Conservation (phyloP, 2,797 vertebrate species). For the Aphelocoma californica region DNA sequence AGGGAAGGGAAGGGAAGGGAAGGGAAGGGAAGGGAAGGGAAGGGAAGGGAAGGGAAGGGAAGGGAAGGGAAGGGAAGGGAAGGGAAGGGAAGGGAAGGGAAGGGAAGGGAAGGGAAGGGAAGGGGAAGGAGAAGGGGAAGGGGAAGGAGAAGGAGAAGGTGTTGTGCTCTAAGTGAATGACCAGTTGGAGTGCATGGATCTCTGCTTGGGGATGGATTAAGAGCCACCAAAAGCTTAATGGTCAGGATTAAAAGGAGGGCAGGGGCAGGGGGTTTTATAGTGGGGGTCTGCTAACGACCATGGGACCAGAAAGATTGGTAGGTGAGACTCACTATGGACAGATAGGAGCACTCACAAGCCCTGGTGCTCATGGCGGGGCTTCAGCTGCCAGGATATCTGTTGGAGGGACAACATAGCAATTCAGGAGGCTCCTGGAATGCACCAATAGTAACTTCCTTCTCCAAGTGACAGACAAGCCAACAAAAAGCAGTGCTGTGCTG, state of each 20-base stretch:
- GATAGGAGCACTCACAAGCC: neutral
- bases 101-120: neutral
- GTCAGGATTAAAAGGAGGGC: neutral
- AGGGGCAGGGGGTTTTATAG: neutral
- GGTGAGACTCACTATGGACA: neutral
- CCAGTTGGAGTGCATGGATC: neutral
- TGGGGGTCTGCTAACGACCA: neutral
- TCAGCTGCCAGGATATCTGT: neutral
- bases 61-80: neutral
- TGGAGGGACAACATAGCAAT: neutral
- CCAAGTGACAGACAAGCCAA: neutral
- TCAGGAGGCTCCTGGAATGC: neutral
- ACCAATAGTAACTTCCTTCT: neutral
- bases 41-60: neutral
- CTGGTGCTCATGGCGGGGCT: neutral
- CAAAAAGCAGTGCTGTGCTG: neutral
- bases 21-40: neutral
- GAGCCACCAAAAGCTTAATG: neutral
- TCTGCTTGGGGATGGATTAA: neutral
- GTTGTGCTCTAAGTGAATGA: neutral
- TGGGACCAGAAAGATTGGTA: neutral
- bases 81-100: neutral
- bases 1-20: neutral
- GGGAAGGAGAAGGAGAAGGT: no score
- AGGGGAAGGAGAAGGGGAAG: neutral